These are phyloP conservation scores for Aplodontia rufa DNA, from an alignment of 2,113 vertebrate genomes.

Conservation along the genomic window DNA sequence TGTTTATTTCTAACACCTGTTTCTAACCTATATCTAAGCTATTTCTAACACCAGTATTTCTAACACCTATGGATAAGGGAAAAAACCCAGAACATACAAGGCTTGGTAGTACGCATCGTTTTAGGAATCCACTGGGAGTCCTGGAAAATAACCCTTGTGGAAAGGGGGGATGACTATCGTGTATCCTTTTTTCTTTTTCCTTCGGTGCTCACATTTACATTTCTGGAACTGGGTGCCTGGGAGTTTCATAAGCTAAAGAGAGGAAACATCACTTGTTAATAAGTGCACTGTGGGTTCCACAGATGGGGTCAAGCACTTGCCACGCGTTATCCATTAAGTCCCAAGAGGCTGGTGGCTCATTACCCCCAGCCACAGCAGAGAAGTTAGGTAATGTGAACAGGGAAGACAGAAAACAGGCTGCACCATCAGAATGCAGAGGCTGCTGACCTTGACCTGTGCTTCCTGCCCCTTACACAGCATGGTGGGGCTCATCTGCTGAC, in stretches of 20 bases:
- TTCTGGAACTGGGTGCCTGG: rapidly evolving
- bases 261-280: background rate
- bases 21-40: too few species aligned
- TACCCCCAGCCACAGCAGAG: background rate
- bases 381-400: rapidly evolving
- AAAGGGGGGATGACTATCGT: too few species aligned
- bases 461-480: background rate
- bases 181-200: background rate
- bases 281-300: background rate
- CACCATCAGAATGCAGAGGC: background rate
- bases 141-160: background rate
- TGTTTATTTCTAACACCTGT: too few species aligned
- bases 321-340: background rate
- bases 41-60: too few species aligned
- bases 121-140: background rate
- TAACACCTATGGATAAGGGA: background rate
- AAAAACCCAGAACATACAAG: background rate
- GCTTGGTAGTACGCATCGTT: background rate
- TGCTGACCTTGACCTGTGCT: background rate
- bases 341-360: background rate
- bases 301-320: background rate
- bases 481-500: background rate
- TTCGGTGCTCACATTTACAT: background rate
- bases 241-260: background rate
- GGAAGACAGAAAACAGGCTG: background rate